phyloP scores from a whole-genome alignment of 2,797 vertebrate genomes.

The Poecilia velifera region DNA sequence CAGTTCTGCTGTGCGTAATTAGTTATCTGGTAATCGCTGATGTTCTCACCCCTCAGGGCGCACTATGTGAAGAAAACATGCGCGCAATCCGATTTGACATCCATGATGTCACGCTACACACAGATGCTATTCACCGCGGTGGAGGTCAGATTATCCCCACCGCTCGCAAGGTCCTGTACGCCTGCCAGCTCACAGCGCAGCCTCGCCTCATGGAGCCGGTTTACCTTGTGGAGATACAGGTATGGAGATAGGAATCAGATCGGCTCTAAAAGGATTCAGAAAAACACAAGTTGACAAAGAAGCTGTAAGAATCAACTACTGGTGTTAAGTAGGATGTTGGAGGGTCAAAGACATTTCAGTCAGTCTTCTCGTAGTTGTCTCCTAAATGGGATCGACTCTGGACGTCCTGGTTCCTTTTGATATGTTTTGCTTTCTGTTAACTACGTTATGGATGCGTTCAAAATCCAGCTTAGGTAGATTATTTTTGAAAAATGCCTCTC shows the following conservation, averaged over 20 bases:
- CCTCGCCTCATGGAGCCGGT: conserved; percentile 94
- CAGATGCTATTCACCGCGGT: conserved; percentile 93
- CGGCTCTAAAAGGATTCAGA: not conserved
- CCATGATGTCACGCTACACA: conserved; percentile 92
- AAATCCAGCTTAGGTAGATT: not conserved
- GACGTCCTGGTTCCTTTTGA: not conserved
- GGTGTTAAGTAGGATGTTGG: not conserved
- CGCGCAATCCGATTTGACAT: conserved; percentile 89
- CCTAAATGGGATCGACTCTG: not conserved
- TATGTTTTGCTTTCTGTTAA: not conserved
- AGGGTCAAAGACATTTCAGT: not conserved
- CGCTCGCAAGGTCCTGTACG: conserved; percentile 90
- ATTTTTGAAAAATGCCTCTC: not conserved
- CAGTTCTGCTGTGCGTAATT: not conserved
- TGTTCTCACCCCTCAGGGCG: conserved; percentile 78
- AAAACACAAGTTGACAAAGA: not conserved
- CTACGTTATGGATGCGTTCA: not conserved
- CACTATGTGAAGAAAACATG: conserved; percentile 96
- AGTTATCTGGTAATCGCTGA: not conserved
- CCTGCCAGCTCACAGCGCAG: conserved; percentile 91
- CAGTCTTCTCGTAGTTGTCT: not conserved
- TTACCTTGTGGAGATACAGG: conserved; percentile 98
- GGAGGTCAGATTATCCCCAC: conserved; percentile 97
- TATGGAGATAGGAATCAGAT: conserved; percentile 43
- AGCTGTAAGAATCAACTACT: not conserved